phyloP scores from a whole-genome alignment of 1,140 invertebrate species.

The Drosophila yakuba region DNA sequence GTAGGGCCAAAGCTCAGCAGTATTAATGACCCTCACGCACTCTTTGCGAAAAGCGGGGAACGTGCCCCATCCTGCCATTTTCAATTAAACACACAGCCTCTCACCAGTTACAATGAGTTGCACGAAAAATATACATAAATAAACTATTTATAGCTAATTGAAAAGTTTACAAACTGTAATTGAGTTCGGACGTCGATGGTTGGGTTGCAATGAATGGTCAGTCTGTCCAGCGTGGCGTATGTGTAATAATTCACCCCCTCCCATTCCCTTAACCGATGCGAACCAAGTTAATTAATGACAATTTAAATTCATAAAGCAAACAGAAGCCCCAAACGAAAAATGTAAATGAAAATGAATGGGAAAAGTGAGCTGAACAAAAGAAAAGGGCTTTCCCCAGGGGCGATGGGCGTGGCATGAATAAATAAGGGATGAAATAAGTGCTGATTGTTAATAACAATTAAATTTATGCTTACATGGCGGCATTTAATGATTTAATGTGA shows the following conservation, averaged over 20 bases:
- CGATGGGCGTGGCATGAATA: background rate
- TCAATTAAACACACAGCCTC: slow-evolving; percentile 64
- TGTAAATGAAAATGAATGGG: slow-evolving; percentile 81
- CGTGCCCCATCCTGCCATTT: slow-evolving; percentile 29
- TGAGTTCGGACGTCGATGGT: slow-evolving; percentile 65
- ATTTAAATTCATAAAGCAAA: slow-evolving; percentile 84
- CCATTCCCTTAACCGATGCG: slow-evolving; percentile 8
- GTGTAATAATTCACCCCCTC: slow-evolving; percentile 61
- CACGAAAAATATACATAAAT: slow-evolving; percentile 78
- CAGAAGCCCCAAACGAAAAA: slow-evolving; percentile 72
- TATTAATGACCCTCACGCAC: slow-evolving; percentile 66
- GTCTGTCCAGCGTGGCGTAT: slow-evolving; percentile 52
- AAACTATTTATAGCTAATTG: slow-evolving; percentile 82
- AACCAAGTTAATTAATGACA: slow-evolving; percentile 78
- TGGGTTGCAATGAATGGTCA: slow-evolving; percentile 69
- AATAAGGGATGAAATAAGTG: slow-evolving; percentile 56
- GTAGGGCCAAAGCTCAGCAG: slow-evolving; percentile 62
- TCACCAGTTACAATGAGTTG: slow-evolving; percentile 51
- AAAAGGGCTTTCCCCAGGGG: slow-evolving; percentile 24
- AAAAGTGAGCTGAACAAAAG: slow-evolving; percentile 62
- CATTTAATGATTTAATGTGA: slow-evolving; percentile 81
- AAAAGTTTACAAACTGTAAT: slow-evolving; percentile 83
- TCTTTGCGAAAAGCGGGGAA: slow-evolving; percentile 3
- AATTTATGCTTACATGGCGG: slow-evolving; percentile 80
- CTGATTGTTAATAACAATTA: slow-evolving; percentile 83